A percentile compares a stretch with the other conserved stretches of the same genome.
These are phyloP conservation scores for Pogonocichla stellata DNA, from an alignment of 2,113 vertebrate genomes.

Conservation along the genomic window DNA sequence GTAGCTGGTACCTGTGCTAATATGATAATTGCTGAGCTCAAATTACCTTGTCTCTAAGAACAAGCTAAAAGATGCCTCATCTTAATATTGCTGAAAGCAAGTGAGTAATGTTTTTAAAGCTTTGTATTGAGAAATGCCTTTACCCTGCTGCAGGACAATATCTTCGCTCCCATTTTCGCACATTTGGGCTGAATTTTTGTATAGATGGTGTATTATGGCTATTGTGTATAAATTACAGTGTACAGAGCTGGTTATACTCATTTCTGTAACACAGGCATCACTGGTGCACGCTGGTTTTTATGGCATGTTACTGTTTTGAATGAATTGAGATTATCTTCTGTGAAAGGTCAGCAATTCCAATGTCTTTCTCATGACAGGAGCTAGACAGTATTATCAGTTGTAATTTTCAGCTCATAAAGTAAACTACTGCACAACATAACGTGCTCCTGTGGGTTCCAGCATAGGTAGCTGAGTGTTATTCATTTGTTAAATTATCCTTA, in stretches of 20 bases:
- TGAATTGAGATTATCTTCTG: conserved; percentile 36
- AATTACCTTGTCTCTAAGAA: conserved; percentile 31
- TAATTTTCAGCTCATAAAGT: background rate
- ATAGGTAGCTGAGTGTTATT: background rate
- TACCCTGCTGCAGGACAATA: background rate
- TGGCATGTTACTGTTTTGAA: background rate
- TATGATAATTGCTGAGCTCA: background rate
- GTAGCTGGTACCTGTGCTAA: background rate
- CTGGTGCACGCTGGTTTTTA: background rate
- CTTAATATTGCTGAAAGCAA: conserved; percentile 44
- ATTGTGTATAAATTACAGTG: conserved; percentile 9
- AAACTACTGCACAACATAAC: background rate
- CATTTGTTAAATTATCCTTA: background rate
- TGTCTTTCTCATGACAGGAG: conserved; percentile 18
- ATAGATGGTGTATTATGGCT: background rate
- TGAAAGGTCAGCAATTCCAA: conserved; percentile 14
- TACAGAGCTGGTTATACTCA: conserved; percentile 43
- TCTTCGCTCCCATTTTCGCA: conserved; percentile 10
- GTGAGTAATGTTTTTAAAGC: conserved; percentile 29
- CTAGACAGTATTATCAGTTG: conserved; percentile 18
- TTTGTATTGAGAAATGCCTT: conserved; percentile 34
- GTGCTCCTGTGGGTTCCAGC: background rate
- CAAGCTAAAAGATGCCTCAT: conserved; percentile 36
- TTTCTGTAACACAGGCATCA: conserved; percentile 33
- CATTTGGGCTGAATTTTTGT: conserved; percentile 14